phyloP scores from a whole-genome alignment of 2,888 invertebrate genomes.

The Escarpia spicata region DNA sequence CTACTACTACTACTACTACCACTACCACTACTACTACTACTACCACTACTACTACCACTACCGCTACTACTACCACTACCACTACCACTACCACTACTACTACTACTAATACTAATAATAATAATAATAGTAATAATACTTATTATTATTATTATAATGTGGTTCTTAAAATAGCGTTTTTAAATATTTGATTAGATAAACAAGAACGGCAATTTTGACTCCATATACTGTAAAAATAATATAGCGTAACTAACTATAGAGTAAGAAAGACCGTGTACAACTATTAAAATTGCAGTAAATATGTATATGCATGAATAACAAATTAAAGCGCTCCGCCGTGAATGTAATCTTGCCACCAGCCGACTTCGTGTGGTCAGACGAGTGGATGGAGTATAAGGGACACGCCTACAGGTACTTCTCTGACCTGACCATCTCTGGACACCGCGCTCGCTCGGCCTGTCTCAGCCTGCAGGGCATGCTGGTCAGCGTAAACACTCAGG shows the following conservation, averaged over 20 bases:
- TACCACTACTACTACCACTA: neutral
- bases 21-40: neutral
- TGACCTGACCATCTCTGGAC: conserved; percentile 17
- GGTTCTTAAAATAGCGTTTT: too few relatives aligned
- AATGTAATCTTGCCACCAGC: neutral
- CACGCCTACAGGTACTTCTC: conserved; percentile 31
- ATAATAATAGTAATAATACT: too few relatives aligned
- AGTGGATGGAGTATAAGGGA: conserved; percentile 26
- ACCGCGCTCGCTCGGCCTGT: conserved; percentile 21
- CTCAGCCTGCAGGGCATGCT: conserved; percentile 19
- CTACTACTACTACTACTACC: conserved; percentile 10
- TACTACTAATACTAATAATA: neutral
- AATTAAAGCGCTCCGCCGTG: too few relatives aligned
- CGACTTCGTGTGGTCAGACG: conserved; percentile 26
- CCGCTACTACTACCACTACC: neutral
- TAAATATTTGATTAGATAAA: too few relatives aligned
- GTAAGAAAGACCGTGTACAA: too few relatives aligned
- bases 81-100: conserved; percentile 8
- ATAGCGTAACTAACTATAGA: too few relatives aligned
- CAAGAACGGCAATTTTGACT: too few relatives aligned
- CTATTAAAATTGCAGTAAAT: too few relatives aligned
- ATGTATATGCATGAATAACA: too few relatives aligned
- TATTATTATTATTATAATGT: neutral
- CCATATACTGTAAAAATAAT: too few relatives aligned
- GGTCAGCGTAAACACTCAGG: conserved; percentile 28